Conservation (phyloP, 2,797 vertebrate genomes). For the Microctenopoma stevenorrisi region DNA sequence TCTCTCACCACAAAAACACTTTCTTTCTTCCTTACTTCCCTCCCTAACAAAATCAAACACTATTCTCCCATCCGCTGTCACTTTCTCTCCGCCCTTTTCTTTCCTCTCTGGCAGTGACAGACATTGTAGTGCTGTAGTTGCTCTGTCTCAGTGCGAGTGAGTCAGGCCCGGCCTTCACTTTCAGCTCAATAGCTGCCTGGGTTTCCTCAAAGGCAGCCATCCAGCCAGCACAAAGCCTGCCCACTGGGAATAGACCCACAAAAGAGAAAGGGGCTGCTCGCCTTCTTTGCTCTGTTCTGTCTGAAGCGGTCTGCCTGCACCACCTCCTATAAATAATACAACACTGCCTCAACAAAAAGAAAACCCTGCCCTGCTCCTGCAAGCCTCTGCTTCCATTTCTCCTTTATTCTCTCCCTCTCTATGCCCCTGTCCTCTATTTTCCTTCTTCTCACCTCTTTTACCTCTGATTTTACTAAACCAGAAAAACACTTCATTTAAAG, state of each 20-base stretch:
- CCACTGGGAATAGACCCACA: slow-evolving; percentile 78
- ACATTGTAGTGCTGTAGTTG: slow-evolving; percentile 69
- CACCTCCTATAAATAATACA: slow-evolving; percentile 81
- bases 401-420: slow-evolving; percentile 12
- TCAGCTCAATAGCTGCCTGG: slow-evolving; percentile 67
- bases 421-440: slow-evolving; percentile 1
- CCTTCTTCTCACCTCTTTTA: slow-evolving; percentile 22
- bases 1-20: slow-evolving; percentile 39
- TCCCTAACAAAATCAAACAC: slow-evolving; percentile 64
- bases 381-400: slow-evolving; percentile 50
- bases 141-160: slow-evolving; percentile 53
- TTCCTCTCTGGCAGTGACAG: slow-evolving; percentile 63
- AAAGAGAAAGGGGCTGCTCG: slow-evolving; percentile 70
- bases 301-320: slow-evolving; percentile 72
- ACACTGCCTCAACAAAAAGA: slow-evolving; percentile 65
- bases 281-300: slow-evolving; percentile 61
- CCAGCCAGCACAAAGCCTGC: slow-evolving; percentile 79
- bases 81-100: slow-evolving; percentile 50
- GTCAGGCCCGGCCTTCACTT: slow-evolving; percentile 66
- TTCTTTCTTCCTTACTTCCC: slow-evolving; percentile 25
- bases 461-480: slow-evolving; percentile 27
- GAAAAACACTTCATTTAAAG: slow-evolving; percentile 1
- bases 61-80: slow-evolving; percentile 49
- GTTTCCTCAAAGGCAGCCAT: slow-evolving; percentile 74
- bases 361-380: slow-evolving; percentile 50